These are phyloP conservation scores for Achatina immaculata DNA, from an alignment of 1,140 invertebrate genomes.

Conservation along the genomic window DNA sequence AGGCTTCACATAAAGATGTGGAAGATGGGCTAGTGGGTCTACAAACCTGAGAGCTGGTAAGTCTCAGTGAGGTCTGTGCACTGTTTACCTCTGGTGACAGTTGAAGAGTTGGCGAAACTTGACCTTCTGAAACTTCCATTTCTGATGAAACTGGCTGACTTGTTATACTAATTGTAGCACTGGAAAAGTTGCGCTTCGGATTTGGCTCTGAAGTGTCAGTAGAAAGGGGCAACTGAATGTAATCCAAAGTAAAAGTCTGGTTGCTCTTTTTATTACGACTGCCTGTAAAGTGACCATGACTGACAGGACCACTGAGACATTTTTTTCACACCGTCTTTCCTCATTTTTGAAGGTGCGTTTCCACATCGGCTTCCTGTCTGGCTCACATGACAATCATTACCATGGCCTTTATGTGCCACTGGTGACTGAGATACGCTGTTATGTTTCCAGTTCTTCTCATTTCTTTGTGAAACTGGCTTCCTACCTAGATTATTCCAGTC, in stretches of 20 bases:
- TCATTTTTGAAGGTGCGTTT: background rate
- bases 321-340: background rate
- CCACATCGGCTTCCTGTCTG: background rate
- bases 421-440: background rate
- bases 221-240: background rate
- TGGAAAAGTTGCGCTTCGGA: slow-evolving; percentile 2
- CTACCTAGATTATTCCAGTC: background rate
- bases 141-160: background rate
- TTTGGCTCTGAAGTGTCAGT: background rate
- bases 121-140: background rate
- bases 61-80: background rate
- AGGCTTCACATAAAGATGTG: background rate
- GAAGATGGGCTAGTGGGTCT: background rate
- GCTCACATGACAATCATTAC: background rate
- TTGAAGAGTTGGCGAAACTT: background rate
- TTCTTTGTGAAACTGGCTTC: background rate
- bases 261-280: slow-evolving; percentile 15
- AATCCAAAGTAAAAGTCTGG: slow-evolving; percentile 7
- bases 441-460: background rate
- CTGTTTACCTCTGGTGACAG: background rate
- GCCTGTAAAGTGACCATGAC: background rate
- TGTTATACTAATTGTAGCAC: slow-evolving; percentile 15
- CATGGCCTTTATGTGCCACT: background rate
- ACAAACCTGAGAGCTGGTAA: background rate
- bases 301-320: slow-evolving; percentile 13